Percentiles rank a stretch among this genome's conserved stretches.
These are phyloP conservation scores for Idris sp. DNA, from an alignment of 1,140 invertebrate species.

Conservation along the genomic window DNA sequence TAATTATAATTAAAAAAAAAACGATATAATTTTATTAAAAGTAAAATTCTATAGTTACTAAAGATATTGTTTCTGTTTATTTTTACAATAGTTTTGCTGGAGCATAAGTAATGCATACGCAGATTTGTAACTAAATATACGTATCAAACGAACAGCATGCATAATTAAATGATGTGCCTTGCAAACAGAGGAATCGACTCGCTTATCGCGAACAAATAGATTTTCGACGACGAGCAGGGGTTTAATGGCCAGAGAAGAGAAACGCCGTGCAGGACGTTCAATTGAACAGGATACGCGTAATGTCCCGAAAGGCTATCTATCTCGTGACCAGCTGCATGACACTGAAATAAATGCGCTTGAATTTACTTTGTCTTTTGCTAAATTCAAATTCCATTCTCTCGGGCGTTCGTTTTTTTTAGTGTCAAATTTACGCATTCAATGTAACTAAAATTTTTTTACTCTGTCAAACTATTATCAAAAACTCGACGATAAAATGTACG, in stretches of 20 bases:
- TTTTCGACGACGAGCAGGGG: conserved; percentile 56
- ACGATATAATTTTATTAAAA: too few species aligned
- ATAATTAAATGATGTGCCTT: conserved; percentile 57
- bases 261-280: conserved; percentile 66
- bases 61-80: too few species aligned
- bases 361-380: conserved; percentile 49
- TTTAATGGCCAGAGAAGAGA: conserved; percentile 47
- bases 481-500: conserved; percentile 14
- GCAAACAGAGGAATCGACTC: conserved; percentile 63
- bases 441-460: conserved; percentile 30
- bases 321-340: conserved; percentile 66
- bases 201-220: conserved; percentile 68
- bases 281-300: conserved; percentile 71
- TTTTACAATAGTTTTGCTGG: too few species aligned
- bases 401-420: conserved; percentile 28
- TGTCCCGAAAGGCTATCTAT: conserved; percentile 74
- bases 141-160: conserved; percentile 33
- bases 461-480: neutral
- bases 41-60: too few species aligned
- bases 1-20: too few species aligned
- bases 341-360: conserved; percentile 50
- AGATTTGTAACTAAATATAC: conserved; percentile 39
- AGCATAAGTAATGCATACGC: conserved; percentile 2
- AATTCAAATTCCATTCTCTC: conserved; percentile 40
- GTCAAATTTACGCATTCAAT: conserved; percentile 39